Base-by-base conservation (phyloP, 2,888 invertebrate genomes). In the Drosophila melanosoma region DNA sequence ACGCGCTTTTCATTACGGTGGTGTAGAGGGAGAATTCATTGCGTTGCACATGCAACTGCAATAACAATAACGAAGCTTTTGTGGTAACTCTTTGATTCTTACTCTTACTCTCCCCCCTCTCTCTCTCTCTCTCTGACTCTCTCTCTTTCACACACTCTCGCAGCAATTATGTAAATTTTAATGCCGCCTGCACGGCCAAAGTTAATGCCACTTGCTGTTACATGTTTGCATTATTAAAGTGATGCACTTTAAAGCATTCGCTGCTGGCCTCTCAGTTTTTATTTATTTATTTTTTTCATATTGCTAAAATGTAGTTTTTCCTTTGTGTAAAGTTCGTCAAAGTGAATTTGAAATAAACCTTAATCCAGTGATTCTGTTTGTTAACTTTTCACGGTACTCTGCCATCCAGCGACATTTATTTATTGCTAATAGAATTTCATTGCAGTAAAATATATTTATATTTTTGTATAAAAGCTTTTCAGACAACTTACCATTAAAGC, bases 221-320 rank as follows among this genome's bases (percentile, higher is more conserved):
- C 74, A 83, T 77, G 79, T 85, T 88, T 88, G 89, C 89, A 86
- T 88, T 82, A 80, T 78, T 78, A 83, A 85, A 85, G 81, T 81
- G 73, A 74, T 88, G 87, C 87, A 83, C 84, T 88, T 88, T 85
- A 83, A 86, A 69, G 66, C 57, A 74, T 71, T 82, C 56, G 57
- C 40, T 17, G 15, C 3, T 82, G 56, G 57, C 49, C 26, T n/a
- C 8, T 38, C 66, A 65, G 67, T 59, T 45, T 45, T 45, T n/a
- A 56, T 56, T 51, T 62, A n/a, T n/a, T 54, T 60, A 42, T 65
- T 63, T 61, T 52, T 42, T 20, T 38, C 29, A 33, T 54, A 45
- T 61, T 32, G 51, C 66, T 52, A 48, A 63, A 72, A 76, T 57
- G 60, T 58, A 23, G 68, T 53, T 49, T 11, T 12, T 64, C 20